Percentiles rank a stretch among this genome's conserved stretches.
Evolutionary conservation across 1,140 invertebrate species (phyloP).

Genomic region (Cyclargus thomasi): DNA sequence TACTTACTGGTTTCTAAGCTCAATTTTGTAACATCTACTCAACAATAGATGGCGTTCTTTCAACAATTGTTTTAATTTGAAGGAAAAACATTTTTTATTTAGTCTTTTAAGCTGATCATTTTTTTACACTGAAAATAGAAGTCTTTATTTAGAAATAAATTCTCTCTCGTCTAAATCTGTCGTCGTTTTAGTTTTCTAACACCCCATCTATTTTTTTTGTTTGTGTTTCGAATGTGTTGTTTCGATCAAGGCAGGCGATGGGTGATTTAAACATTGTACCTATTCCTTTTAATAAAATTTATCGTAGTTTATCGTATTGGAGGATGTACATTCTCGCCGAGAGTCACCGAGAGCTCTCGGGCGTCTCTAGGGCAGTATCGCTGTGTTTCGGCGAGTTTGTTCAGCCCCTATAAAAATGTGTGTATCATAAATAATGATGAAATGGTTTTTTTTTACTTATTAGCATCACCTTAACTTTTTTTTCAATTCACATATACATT

Average conservation of each 20-base stretch:
- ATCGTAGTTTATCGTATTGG: neutral
- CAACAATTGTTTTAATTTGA: too few relatives aligned
- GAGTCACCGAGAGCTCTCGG: too few relatives aligned
- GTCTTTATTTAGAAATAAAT: neutral
- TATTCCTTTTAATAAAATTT: neutral
- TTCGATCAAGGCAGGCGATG: constrained; percentile 7
- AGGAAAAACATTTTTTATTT: too few relatives aligned
- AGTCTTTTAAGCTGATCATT: neutral
- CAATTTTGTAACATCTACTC: neutral
- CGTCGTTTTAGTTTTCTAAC: neutral
- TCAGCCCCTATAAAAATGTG: too few relatives aligned
- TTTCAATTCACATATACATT: too few relatives aligned
- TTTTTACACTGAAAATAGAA: neutral
- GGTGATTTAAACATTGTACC: neutral
- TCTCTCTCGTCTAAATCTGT: neutral
- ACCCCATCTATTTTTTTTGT: constrained; percentile 18
- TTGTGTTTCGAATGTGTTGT: neutral
- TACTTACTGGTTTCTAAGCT: too few relatives aligned
- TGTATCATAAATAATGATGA: too few relatives aligned
- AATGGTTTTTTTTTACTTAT: too few relatives aligned
- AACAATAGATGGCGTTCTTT: neutral
- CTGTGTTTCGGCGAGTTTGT: too few relatives aligned
- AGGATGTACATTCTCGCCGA: too few relatives aligned
- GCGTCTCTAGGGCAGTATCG: too few relatives aligned
- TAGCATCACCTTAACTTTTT: too few relatives aligned